Base-by-base conservation (phyloP, 1,140 invertebrate genomes). In the Saccostrea glomerata region DNA sequence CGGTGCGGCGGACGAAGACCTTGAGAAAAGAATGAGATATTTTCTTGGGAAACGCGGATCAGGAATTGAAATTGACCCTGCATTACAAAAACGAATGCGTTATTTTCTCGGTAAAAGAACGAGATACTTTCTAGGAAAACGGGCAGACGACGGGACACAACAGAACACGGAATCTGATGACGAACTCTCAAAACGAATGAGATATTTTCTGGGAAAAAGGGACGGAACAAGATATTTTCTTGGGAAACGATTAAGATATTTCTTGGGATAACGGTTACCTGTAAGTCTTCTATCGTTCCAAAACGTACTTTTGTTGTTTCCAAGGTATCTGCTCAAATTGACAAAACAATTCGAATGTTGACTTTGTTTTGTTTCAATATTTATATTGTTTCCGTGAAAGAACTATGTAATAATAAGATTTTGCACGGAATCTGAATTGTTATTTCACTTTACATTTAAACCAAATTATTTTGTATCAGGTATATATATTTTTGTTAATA, bases 161-260 rank as follows among this genome's bases (percentile, higher is more conserved):
- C 55, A 58, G 30, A 30, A 70, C 58, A 30, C 36, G 40, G 87
- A 85, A 20, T 84, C 82, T 11, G 23, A 25, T 13, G 63, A 88
- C 23, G 82, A 88, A 84, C 56, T 66, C n/a, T 58, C 70, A 47
- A 84, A 83, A 66, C 63, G 85, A 70, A 55, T 86, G 36, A 85
- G 90, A 88, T 90, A 85, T 89, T 83, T 91, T 89, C 83, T 87
- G 30, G 83, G 90, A 84, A 88, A 89, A 89, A 66, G 87, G 56
- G 20, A 84, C 20, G 86, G 63, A 84, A 89, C 63, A 66, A 89
- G 58, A 70, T 86, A 86, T 58, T 89, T 86, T 60, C 56, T 86
- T 6, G 85, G 88, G 23, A 89, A 89, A 86, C 54, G 85, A 55
- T 63, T 60, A 36, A 36, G 84, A 23, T 85, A 88, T 86, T 86